Percentiles rank a stretch among this genome's conserved stretches.
These are phyloP conservation scores for Anguilla rostrata DNA, from an alignment of 2,113 vertebrate species.

Conservation along the genomic window DNA sequence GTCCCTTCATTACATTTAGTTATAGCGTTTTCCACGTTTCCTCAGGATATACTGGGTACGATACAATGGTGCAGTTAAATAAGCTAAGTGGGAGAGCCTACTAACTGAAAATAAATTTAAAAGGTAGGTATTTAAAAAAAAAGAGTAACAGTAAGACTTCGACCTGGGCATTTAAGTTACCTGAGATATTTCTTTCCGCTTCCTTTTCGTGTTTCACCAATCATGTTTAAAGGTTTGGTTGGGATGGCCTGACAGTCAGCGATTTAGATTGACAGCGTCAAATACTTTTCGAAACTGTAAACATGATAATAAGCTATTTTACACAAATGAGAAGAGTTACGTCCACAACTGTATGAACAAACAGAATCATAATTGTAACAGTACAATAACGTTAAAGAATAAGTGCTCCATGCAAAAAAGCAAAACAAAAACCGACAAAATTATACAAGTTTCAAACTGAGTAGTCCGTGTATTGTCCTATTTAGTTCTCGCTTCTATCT, in stretches of 20 bases:
- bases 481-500: constrained; percentile 60
- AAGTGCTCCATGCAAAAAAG: constrained; percentile 75
- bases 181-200: constrained; percentile 71
- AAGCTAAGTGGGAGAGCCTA: constrained; percentile 43
- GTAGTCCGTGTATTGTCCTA: constrained; percentile 42
- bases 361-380: constrained; percentile 37
- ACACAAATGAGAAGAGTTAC: constrained; percentile 47
- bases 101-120: constrained; percentile 25
- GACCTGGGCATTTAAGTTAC: constrained; percentile 72
- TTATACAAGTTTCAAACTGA: constrained; percentile 39
- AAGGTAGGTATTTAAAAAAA: constrained; percentile 24
- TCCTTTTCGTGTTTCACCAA: constrained; percentile 57
- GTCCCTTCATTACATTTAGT: constrained; percentile 53
- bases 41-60: constrained; percentile 52
- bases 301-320: constrained; percentile 53
- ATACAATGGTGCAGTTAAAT: constrained; percentile 51
- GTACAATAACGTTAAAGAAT: constrained; percentile 51
- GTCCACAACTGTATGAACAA: constrained; percentile 45
- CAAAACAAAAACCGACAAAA: constrained; percentile 40
- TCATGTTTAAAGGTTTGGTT: constrained; percentile 59
- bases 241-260: constrained; percentile 51
- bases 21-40: constrained; percentile 37
- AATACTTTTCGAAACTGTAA: constrained; percentile 56
- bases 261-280: constrained; percentile 55
- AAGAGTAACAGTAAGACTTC: constrained; percentile 51